Evolutionary conservation across 2,797 vertebrate species (phyloP).

Genomic region (Brotula barbata): DNA sequence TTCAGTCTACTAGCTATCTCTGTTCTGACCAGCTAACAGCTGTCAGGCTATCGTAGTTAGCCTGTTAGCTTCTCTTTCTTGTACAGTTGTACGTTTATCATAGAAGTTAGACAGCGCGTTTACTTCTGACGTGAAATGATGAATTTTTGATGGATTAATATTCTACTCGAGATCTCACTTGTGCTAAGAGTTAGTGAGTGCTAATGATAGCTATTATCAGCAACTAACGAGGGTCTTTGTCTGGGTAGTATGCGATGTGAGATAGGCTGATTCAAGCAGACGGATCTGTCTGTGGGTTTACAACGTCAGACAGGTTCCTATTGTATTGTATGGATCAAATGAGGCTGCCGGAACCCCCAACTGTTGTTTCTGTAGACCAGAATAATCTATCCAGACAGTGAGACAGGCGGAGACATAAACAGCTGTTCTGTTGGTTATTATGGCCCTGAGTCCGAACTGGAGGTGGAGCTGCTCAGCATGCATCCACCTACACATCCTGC

Average conservation of each 20-base stretch:
- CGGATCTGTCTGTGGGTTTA: conserved; percentile 46
- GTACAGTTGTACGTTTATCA: too few species aligned
- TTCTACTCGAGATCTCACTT: not conserved
- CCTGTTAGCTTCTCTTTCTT: not conserved
- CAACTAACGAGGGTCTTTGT: too few species aligned
- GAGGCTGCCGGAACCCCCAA: conserved; percentile 14
- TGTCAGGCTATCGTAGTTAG: not conserved
- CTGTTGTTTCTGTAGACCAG: not conserved
- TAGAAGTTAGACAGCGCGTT: too few species aligned
- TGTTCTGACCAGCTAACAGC: too few species aligned
- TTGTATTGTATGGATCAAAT: conserved; percentile 27
- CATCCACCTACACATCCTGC: too few species aligned
- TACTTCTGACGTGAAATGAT: too few species aligned
- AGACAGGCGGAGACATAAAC: not conserved
- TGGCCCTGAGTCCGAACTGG: conserved; percentile 47
- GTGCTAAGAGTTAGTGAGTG: not conserved
- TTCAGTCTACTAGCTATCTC: not conserved
- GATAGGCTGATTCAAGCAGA: conserved; percentile 17
- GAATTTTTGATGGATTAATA: too few species aligned
- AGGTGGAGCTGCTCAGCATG: not conserved
- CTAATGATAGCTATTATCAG: not conserved
- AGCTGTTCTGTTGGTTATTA: conserved; percentile 24
- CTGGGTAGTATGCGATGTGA: not conserved
- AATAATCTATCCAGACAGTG: not conserved
- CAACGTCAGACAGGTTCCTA: conserved; percentile 13